Base-by-base conservation (phyloP, 37 sponge, comb jelly and placozoan genomes). In the Agelas oroides region DNA sequence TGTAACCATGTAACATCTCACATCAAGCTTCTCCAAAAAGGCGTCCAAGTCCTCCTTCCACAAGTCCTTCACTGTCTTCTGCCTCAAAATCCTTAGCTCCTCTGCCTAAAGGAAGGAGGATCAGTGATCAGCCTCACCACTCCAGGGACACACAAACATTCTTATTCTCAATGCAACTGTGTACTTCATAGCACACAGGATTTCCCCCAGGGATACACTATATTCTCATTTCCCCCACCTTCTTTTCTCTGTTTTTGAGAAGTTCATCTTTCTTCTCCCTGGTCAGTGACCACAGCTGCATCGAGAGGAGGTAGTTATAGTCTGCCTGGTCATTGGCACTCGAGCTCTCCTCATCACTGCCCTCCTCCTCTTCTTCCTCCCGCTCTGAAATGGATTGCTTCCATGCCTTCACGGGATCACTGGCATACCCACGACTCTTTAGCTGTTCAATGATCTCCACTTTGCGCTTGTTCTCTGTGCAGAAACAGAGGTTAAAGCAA, bases 351-450 rank as follows among this genome's bases (percentile, higher is more conserved):
- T 63, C 80, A 12, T 68, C 68, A 17, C 23, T 86, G 32, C 77
- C 87, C 38, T 25, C 54, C 3, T 75, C 81, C 25, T 61, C 81
- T 0, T 18, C 80, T n/a, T 19, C 73, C 32, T 73, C 87, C 15
- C 77, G 84, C 27, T 61, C 85, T 2, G n/a, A 68, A 19, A 17
- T n/a, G n/a, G 53, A 59, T 3, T 62, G 69, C 84, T 94, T 91
- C 99, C 99, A 98, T 17, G 78, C 68, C 81, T 98, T 98, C 30
- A 98, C 87, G 6, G 99, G 99, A 61, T 98, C 99, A 32, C 89
- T 86, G 24, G 84, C 89, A 69, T 91, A 98, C 68, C 87, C 90
- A 20, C 74, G 40, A 2, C 66, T 38, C 77, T 83, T 81, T 60
- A 98, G 82, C 24, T 67, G 33, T 15, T 80, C 76, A 16, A 98